Conservation (phyloP, 35 echinoderm and acorn worm genomes). For the Ophiothrix spiculata region DNA sequence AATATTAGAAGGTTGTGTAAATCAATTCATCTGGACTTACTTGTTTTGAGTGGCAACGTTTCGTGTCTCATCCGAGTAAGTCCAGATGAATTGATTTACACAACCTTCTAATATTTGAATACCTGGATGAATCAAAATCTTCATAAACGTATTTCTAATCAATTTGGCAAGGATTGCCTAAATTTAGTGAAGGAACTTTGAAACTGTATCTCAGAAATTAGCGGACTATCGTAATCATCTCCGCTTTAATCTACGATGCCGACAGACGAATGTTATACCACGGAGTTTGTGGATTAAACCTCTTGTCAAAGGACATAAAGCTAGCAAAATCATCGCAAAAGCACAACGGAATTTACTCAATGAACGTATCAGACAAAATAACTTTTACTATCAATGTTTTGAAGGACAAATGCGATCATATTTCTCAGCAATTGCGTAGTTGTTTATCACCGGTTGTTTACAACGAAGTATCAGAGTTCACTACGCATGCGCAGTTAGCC, state of each 20-base stretch:
- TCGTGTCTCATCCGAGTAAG: no score
- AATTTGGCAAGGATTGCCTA: constrained; percentile 29
- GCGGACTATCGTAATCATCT: constrained; percentile 37
- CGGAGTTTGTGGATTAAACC: constrained; percentile 34
- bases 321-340: neutral
- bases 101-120: no score
- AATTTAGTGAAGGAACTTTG: constrained; percentile 14
- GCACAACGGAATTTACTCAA: constrained; percentile 11
- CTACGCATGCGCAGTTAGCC: neutral
- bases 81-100: no score
- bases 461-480: constrained; percentile 11
- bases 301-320: neutral
- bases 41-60: no score
- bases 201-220: constrained; percentile 26
- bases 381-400: constrained; percentile 29
- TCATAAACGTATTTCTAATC: neutral
- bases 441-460: neutral
- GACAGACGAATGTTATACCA: constrained; percentile 2
- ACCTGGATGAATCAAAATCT: neutral
- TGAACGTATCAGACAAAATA: constrained; percentile 23
- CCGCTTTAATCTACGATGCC: constrained; percentile 15
- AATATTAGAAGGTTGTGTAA: no score
- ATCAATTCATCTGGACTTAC: no score
- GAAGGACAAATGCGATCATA: neutral
- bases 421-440: neutral